Base-by-base conservation (phyloP, 2,888 invertebrate species). In the Orthonychiurus folsomi region DNA sequence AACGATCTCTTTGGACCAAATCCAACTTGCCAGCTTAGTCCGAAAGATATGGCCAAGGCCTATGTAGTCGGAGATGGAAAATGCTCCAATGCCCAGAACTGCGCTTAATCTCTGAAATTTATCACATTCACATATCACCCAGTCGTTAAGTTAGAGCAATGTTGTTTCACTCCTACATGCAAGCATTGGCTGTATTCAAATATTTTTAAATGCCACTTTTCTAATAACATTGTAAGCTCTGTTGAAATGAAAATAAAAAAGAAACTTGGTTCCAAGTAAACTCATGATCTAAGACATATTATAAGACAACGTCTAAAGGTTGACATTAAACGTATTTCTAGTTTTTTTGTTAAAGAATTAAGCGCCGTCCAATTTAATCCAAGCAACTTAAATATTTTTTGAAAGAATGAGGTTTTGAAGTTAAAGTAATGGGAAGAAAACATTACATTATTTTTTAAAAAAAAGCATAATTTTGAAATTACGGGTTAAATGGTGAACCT, bases 1-100 rank as follows among this genome's bases (percentile, higher is more conserved):
- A 67, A 72, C 53, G 72, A 72, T n/a, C 63, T 72, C 62, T 66
- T 66, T 60, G 71, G 71, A 37, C 72, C 72, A 25, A 65, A 68
- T 52, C 56, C 61, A 52, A 61, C 64, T 52, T 72, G 72, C 66
- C 63, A 66, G 62, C 52, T 72, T 53, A 60, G 61, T 58, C 67
- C 70, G 57, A 61, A 68, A 25, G 67, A 66, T 28, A 72, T 72
- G 70, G 67, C 67, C 65, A 69, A 72, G 66, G 72, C 70, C 47
- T 72, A 69, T 68, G 66, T 69, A 26, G 70, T 69, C 27, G 66
- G 70, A 50, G 70, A 69, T 54, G 71, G 68, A 56, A 69, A 63
- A 64, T 72, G 71, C 59, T 62, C 65, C 47, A 66, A 68, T 52
- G 71, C 69, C 52, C 61, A 61, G 50, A 21, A 60, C 25, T 67